Evolutionary conservation across 2,888 invertebrate genomes (phyloP).

Genomic region (Cataglyphis altisquamis): DNA sequence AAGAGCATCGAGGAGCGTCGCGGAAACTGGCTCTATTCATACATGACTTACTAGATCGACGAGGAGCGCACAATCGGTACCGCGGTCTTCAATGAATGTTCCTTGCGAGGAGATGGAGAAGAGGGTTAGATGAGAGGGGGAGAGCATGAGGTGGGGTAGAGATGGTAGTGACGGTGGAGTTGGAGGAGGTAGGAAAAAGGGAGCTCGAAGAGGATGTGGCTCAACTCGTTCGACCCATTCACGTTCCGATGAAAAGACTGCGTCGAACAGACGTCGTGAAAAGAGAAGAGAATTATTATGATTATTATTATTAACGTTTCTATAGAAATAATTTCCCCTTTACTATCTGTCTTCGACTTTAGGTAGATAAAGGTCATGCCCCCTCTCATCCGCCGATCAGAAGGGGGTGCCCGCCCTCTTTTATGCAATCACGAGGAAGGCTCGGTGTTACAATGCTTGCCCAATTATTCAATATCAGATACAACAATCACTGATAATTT

Average conservation of each 20-base stretch:
- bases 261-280: slow-evolving; percentile 83
- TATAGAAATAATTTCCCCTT: slow-evolving; percentile 85
- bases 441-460: slow-evolving; percentile 70
- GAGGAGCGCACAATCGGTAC: slow-evolving; percentile 72
- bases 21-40: slow-evolving; percentile 72
- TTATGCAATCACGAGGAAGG: slow-evolving; percentile 63
- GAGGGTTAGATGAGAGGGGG: slow-evolving; percentile 29
- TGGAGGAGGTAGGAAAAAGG: slow-evolving; percentile 75
- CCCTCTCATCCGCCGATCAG: slow-evolving; percentile 57
- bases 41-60: slow-evolving; percentile 73
- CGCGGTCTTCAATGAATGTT: slow-evolving; percentile 70
- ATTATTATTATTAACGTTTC: slow-evolving; percentile 85
- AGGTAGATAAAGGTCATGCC: slow-evolving; percentile 77
- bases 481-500: slow-evolving; percentile 34
- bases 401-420: slow-evolving; percentile 65
- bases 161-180: slow-evolving; percentile 68
- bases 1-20: slow-evolving; percentile 43
- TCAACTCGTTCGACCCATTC: slow-evolving; percentile 86
- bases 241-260: slow-evolving; percentile 84
- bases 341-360: slow-evolving; percentile 83
- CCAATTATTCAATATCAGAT: slow-evolving; percentile 30
- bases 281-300: slow-evolving; percentile 85
- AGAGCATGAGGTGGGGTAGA: slow-evolving; percentile 45
- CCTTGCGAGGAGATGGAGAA: slow-evolving; percentile 61
- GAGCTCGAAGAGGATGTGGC: slow-evolving; percentile 82